Conservation (phyloP, 2,797 vertebrate genomes). For the Rhabdomys pumilio region DNA sequence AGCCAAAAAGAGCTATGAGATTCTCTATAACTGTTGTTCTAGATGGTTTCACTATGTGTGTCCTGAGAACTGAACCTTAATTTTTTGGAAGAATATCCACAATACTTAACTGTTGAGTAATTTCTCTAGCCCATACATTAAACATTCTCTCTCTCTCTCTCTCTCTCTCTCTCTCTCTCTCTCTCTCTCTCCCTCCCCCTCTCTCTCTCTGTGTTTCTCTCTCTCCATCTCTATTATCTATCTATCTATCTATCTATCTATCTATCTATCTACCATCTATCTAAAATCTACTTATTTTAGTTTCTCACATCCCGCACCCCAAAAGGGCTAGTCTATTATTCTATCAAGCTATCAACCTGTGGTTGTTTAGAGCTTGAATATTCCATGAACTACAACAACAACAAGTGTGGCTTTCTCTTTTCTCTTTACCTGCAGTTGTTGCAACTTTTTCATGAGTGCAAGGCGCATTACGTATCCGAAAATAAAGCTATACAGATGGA, state of each 20-base stretch:
- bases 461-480: not conserved
- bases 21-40: not conserved
- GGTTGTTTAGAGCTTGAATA: not conserved
- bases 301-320: not conserved
- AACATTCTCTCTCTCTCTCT: not conserved
- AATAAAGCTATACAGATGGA: not conserved
- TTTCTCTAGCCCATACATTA: not conserved
- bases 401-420: not conserved
- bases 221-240: not conserved
- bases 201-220: not conserved
- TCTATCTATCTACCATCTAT: not conserved
- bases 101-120: not conserved
- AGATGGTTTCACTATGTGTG: not conserved
- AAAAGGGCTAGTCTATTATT: not conserved
- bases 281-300: not conserved
- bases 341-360: not conserved
- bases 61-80: not conserved
- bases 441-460: not conserved
- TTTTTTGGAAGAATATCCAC: not conserved
- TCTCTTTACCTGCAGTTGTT: not conserved
- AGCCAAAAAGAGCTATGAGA: not conserved
- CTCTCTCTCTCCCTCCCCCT: not conserved
- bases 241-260: not conserved
- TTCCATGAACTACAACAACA: not conserved
- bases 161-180: too few relatives aligned